Evolutionary conservation across 35 echinoderm and acorn worm genomes (phyloP).

Genomic region (Ophiothrix spiculata): DNA sequence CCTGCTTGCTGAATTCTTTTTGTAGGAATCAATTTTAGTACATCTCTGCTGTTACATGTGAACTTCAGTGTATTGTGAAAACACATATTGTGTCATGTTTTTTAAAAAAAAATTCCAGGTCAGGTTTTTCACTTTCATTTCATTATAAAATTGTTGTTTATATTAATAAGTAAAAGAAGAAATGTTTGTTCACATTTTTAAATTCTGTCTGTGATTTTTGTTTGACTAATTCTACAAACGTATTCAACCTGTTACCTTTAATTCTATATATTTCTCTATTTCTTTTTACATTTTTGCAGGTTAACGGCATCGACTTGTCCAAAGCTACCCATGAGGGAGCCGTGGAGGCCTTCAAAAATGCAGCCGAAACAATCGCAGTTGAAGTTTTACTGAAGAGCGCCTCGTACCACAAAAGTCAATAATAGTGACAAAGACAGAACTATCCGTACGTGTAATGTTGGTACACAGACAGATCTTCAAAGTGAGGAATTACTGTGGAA

Average conservation of each 20-base stretch:
- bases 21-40: no score
- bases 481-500: conserved; percentile 90
- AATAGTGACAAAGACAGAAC: conserved; percentile 48
- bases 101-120: no score
- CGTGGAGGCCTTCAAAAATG: conserved; percentile 96
- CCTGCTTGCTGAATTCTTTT: no score
- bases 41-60: no score
- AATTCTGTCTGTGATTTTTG: neutral
- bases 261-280: neutral
- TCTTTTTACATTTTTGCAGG: conserved; percentile 56
- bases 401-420: conserved; percentile 26
- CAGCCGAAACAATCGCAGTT: conserved; percentile 88
- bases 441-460: conserved; percentile 59
- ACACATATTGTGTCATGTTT: no score
- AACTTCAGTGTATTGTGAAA: no score
- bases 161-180: neutral
- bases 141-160: neutral
- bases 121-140: neutral
- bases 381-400: conserved; percentile 82
- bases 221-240: neutral
- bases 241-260: neutral
- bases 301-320: conserved; percentile 92
- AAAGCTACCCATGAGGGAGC: conserved; percentile 96
- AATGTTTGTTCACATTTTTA: neutral
- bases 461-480: conserved; percentile 94